Base-by-base conservation (phyloP, 2,888 invertebrate genomes). In the Pterobdella sp. region DNA sequence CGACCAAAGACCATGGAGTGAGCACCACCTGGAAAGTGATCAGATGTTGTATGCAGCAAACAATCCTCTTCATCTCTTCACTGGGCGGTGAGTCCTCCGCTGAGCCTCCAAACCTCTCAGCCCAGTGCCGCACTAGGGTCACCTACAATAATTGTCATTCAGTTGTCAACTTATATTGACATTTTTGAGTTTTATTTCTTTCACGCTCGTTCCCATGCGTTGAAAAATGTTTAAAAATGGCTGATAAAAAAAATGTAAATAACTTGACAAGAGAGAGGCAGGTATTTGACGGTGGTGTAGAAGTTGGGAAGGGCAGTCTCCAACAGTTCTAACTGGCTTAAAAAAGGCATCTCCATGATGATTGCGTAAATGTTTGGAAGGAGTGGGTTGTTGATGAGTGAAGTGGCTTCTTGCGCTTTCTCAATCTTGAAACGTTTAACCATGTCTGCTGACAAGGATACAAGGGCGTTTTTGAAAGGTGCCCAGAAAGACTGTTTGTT, bases 21-120 rank as follows among this genome's bases (percentile, higher is more conserved):
- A 90, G 89, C 75, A 93, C 90, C 14, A 93, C 90, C 81, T 90
- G 88, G 31, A 93, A 85, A 0, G 93, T 93, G 77, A 94, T 91
- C 65, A 94, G 86, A 81, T 94, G 93, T 80, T 94, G 94, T 29
- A 94, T 85, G 26, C 79, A 77, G 67, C 79, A 77, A 1, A 82
- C 78, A 76, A 81, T 79, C 18, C 78, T 77, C 3, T 69, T 31
- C 56, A 74, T 49, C 31, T 26, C 10, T 31, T 18, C 1, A 1
- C 37, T 67, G 4, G 26, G n/a, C 14, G 35, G 3, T 22, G 18
- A 29, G 22, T n/a, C 31, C 1, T 79, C 78, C 2, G 74, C 74
- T 3, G 78, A 75, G 74, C 35, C 78, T 1, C 75, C 74, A 2
- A 78, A 76, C 74, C 35, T 72, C 42, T 87, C 86, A 0, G 91